These are phyloP conservation scores for Euclidia mi DNA, from an alignment of 2,888 invertebrate species.

Conservation along the genomic window DNA sequence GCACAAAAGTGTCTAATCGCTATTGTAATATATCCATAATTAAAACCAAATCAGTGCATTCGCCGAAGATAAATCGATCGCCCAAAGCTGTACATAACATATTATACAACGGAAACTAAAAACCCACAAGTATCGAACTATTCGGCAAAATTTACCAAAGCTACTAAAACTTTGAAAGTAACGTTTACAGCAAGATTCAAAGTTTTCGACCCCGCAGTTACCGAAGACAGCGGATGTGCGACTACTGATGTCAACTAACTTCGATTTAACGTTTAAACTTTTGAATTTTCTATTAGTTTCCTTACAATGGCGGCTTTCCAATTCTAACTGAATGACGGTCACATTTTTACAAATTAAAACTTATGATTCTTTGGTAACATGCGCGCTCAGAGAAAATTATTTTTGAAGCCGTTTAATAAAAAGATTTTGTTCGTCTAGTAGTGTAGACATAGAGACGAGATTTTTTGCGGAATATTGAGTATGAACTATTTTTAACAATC, in stretches of 20 bases:
- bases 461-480: too few relatives aligned
- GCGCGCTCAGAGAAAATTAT: background rate
- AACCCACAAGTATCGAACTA: constrained; percentile 12
- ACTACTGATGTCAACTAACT: constrained; percentile 53
- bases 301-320: constrained; percentile 41
- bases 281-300: constrained; percentile 52
- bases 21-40: too few relatives aligned
- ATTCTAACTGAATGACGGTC: constrained; percentile 17
- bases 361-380: constrained; percentile 4
- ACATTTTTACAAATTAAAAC: constrained; percentile 1
- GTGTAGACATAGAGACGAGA: too few relatives aligned
- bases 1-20: too few relatives aligned
- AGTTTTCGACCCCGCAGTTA: constrained; percentile 51
- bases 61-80: too few relatives aligned
- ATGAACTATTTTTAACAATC: too few relatives aligned
- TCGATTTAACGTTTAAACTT: constrained; percentile 59
- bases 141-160: constrained; percentile 44
- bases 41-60: too few relatives aligned
- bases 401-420: background rate
- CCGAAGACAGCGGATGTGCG: constrained; percentile 49
- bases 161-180: constrained; percentile 41
- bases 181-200: constrained; percentile 45
- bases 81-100: background rate
- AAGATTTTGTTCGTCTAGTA: too few relatives aligned
- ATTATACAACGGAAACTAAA: background rate